Conservation (phyloP, 2,797 vertebrate genomes). For the Cirrhinus molitorella region DNA sequence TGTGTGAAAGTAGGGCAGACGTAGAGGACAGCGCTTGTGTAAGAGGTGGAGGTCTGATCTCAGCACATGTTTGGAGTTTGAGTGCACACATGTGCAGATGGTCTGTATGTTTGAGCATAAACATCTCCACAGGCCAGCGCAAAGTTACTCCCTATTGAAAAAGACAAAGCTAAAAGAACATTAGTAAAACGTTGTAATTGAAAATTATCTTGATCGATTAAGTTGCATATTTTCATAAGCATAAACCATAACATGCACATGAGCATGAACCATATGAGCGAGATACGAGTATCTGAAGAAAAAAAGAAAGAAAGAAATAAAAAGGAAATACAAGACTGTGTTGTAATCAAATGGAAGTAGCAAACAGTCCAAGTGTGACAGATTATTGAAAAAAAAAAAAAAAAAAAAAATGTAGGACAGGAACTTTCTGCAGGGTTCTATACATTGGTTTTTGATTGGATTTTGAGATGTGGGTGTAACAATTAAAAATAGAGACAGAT, state of each 20-base stretch:
- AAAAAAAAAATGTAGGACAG: no score
- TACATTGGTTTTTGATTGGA: no score
- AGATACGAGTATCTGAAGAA: neutral
- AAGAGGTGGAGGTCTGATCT: slow-evolving; percentile 65
- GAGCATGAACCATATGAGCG: neutral
- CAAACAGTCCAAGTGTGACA: no score
- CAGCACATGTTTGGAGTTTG: slow-evolving; percentile 52
- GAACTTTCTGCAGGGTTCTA: no score
- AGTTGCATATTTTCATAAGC: neutral
- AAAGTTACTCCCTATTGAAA: neutral
- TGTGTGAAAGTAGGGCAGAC: slow-evolving; percentile 67
- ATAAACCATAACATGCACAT: no score
- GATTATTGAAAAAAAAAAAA: no score
- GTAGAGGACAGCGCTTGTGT: slow-evolving; percentile 65
- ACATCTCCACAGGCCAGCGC: slow-evolving; percentile 6
- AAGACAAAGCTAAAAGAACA: neutral
- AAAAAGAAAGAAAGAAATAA: no score
- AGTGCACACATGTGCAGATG: slow-evolving; percentile 44
- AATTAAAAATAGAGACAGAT: no score
- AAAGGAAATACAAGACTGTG: neutral
- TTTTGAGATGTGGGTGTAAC: no score
- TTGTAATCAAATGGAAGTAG: no score
- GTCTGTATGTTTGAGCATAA: slow-evolving; percentile 5
- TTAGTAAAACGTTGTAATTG: neutral
- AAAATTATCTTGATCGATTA: neutral